Conservation (phyloP, 2,888 invertebrate species). For the Phyllotreta striolata region DNA sequence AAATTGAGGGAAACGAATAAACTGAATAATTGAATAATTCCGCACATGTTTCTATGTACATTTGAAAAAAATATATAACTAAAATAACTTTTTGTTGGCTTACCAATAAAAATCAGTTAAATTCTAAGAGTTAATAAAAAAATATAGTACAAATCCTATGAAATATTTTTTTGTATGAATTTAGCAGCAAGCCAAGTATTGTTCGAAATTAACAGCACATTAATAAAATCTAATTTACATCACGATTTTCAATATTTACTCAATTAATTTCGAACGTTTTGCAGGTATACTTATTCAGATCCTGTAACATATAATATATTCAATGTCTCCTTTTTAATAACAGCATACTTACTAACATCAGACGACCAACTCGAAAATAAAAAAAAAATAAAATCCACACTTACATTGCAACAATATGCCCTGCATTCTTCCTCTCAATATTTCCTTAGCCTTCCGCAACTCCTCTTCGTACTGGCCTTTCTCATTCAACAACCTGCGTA, state of each 20-base stretch:
- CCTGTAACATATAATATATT: slow-evolving; percentile 6
- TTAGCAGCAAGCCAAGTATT: background rate
- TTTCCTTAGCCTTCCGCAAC: slow-evolving; percentile 82
- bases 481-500: slow-evolving; percentile 83
- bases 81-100: slow-evolving; percentile 7
- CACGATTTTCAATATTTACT: background rate
- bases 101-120: background rate
- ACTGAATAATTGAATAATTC: background rate
- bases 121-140: background rate
- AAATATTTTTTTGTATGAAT: background rate
- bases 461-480: slow-evolving; percentile 90
- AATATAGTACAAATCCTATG: background rate
- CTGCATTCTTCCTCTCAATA: slow-evolving; percentile 84
- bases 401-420: slow-evolving; percentile 91
- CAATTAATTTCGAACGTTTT: slow-evolving; percentile 20
- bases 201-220: background rate
- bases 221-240: too few species aligned
- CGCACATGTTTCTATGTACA: slow-evolving; percentile 2
- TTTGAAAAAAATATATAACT: background rate
- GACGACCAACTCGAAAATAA: slow-evolving; percentile 19
- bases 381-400: slow-evolving; percentile 13
- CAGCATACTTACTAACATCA: slow-evolving; percentile 25
- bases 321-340: slow-evolving; percentile 6
- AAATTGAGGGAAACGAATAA: background rate
- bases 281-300: slow-evolving; percentile 39